Evolutionary conservation across 92 coral and sea anemone genomes (phyloP).

Genomic region (Isaurus tuberculatus): DNA sequence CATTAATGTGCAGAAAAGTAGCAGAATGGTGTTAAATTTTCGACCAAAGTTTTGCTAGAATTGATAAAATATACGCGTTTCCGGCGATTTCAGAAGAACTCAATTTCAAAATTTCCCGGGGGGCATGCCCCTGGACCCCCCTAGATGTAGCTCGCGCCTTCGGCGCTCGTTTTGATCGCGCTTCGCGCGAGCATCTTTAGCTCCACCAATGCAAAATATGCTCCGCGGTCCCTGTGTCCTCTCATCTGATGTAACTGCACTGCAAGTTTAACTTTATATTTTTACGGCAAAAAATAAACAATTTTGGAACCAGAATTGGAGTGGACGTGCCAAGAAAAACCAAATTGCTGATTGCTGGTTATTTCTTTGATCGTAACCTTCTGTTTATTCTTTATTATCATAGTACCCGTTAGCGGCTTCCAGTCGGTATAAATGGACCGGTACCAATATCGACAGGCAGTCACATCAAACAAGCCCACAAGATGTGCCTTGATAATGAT

Average conservation of each 20-base stretch:
- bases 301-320: too few relatives aligned
- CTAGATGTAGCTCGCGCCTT: conserved; percentile 8
- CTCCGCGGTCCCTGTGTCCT: neutral
- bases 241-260: too few relatives aligned
- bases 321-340: neutral
- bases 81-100: too few relatives aligned
- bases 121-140: neutral
- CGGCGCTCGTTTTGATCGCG: neutral
- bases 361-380: neutral
- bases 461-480: neutral
- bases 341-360: neutral
- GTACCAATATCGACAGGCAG: neutral
- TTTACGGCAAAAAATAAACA: too few relatives aligned
- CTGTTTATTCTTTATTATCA: neutral
- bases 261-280: too few relatives aligned
- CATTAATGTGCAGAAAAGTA: conserved; percentile 9
- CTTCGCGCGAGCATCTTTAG: conserved; percentile 3
- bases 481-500: neutral
- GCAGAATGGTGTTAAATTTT: too few relatives aligned
- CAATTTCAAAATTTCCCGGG: too few relatives aligned
- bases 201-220: conserved; percentile 5
- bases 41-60: too few relatives aligned
- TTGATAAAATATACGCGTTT: too few relatives aligned
- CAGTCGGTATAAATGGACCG: neutral
- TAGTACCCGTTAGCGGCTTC: neutral